phyloP scores from a whole-genome alignment of 2,888 invertebrate species.

The Himalopsyche japonica region DNA sequence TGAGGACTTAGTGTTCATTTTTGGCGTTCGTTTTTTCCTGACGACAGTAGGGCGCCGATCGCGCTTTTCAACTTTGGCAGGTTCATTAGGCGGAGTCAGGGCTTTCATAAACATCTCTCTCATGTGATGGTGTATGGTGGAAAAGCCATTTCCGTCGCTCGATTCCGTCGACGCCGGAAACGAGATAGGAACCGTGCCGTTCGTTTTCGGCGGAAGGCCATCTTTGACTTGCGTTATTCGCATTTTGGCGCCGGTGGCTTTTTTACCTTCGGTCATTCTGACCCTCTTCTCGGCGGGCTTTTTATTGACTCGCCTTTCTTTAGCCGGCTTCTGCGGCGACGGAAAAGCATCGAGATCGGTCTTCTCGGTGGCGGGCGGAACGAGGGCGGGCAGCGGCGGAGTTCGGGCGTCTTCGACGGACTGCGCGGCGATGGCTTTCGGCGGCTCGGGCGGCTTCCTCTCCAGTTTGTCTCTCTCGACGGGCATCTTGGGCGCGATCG shows the following conservation, averaged over 20 bases:
- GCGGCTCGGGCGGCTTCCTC: not conserved
- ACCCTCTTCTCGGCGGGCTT: not conserved
- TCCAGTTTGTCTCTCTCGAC: constrained; percentile 53
- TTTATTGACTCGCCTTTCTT: not conserved
- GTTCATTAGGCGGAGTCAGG: constrained; percentile 42
- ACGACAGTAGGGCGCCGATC: not conserved
- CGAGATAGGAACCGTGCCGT: not conserved
- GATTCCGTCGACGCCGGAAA: not conserved
- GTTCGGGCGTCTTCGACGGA: not conserved
- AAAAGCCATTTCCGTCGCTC: not conserved
- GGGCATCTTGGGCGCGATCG: constrained; percentile 56
- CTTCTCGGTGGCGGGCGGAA: not conserved
- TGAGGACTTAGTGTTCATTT: not conserved
- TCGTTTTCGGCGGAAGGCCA: not conserved
- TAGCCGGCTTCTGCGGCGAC: not conserved
- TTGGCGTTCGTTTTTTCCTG: not conserved
- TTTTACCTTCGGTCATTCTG: not conserved
- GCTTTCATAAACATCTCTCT: constrained; percentile 30
- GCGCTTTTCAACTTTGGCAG: constrained; percentile 48
- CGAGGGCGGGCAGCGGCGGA: not conserved
- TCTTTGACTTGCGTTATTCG: not conserved
- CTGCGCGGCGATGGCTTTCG: not conserved
- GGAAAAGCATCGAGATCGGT: not conserved
- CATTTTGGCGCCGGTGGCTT: not conserved
- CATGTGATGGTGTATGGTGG: constrained; percentile 31